These are phyloP conservation scores for Amphipyra tragopoginis DNA, from an alignment of 2,888 invertebrate genomes.

Conservation along the genomic window DNA sequence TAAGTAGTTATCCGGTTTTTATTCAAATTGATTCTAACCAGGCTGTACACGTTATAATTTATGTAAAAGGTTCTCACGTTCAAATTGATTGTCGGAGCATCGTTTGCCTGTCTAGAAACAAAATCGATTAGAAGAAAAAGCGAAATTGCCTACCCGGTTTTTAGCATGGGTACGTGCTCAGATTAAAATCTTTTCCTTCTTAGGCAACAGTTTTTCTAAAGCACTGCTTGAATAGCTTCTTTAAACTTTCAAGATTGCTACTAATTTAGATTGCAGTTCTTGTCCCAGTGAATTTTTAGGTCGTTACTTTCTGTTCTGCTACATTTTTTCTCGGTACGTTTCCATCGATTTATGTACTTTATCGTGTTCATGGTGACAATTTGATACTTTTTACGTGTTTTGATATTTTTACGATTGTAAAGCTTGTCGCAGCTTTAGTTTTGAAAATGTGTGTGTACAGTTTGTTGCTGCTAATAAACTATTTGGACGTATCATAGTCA, in stretches of 20 bases:
- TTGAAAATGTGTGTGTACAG: too few relatives aligned
- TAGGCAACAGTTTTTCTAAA: conserved; percentile 19
- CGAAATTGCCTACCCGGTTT: conserved; percentile 9
- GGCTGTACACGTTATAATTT: conserved; percentile 4
- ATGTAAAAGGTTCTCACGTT: neutral
- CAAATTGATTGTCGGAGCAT: neutral
- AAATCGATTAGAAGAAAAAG: conserved; percentile 15
- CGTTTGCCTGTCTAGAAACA: conserved; percentile 2
- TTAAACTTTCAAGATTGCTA: conserved; percentile 28
- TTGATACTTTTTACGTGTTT: neutral
- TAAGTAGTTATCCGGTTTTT: conserved; percentile 17
- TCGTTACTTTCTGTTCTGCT: conserved; percentile 11
- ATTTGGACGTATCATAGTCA: too few relatives aligned
- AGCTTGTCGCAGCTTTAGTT: conserved; percentile 1
- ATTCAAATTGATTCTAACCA: conserved; percentile 9
- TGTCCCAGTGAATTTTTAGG: conserved; percentile 34
- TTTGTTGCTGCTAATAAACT: too few relatives aligned
- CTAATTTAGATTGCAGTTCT: conserved; percentile 48
- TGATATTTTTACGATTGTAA: conserved; percentile 11
- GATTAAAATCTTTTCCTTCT: conserved; percentile 36
- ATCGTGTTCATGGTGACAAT: conserved; percentile 1
- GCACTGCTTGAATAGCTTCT: conserved; percentile 20
- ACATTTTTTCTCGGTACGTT: neutral
- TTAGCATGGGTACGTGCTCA: conserved; percentile 2
- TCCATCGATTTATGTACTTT: conserved; percentile 4